Conservation (phyloP, 2,888 invertebrate species). For the Chrysomela aeneicollis region DNA sequence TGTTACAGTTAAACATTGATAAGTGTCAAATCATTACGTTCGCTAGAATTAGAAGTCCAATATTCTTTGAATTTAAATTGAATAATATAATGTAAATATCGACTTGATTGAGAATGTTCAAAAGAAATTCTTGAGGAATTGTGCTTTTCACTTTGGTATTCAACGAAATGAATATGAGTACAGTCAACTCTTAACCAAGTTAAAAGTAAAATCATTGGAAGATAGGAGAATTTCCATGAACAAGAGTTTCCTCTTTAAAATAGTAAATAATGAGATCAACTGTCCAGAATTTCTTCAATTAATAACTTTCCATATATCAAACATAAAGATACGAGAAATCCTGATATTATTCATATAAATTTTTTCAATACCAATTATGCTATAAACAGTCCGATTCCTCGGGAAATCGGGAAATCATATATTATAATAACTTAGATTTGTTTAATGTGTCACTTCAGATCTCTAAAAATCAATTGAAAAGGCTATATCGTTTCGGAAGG, state of each 20-base stretch:
- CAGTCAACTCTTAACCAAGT: not conserved
- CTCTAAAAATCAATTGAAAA: too few species aligned
- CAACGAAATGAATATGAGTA: conserved; percentile 11
- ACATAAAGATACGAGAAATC: too few species aligned
- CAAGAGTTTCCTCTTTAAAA: not conserved
- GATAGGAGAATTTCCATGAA: not conserved
- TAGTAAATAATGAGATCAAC: too few species aligned
- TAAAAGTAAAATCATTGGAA: not conserved
- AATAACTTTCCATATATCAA: not conserved
- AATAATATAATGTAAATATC: conserved; percentile 5
- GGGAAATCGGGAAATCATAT: too few species aligned
- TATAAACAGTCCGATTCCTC: too few species aligned
- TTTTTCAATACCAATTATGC: too few species aligned
- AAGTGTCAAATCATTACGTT: conserved; percentile 4
- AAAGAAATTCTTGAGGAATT: conserved; percentile 2
- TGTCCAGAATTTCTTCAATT: not conserved
- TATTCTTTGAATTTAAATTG: not conserved
- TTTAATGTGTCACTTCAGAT: too few species aligned
- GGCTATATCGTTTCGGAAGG: too few species aligned
- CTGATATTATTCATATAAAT: too few species aligned
- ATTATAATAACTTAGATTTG: too few species aligned
- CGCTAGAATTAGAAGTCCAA: not conserved
- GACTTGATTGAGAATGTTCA: not conserved
- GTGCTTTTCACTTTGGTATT: not conserved
- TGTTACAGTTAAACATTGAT: not conserved